Conservation (phyloP, 2,113 vertebrate species). For the Pelobates fuscus region DNA sequence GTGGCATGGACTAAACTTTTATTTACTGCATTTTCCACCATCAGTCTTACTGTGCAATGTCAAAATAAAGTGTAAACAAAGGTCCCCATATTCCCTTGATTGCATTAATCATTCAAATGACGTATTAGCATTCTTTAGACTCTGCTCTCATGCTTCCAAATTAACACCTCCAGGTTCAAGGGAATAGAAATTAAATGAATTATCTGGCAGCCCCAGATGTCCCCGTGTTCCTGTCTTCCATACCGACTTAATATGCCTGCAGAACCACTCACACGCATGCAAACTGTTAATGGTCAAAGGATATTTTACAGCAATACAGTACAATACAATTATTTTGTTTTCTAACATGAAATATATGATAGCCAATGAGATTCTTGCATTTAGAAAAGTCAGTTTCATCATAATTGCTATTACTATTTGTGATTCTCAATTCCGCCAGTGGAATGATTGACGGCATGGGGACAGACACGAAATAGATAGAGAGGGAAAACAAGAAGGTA, state of each 20-base stretch:
- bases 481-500: too few relatives aligned
- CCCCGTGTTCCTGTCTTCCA: slow-evolving; percentile 78
- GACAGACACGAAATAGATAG: too few relatives aligned
- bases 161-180: slow-evolving; percentile 95
- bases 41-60: slow-evolving; percentile 78
- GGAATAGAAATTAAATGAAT: slow-evolving; percentile 95
- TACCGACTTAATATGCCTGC: slow-evolving; percentile 84
- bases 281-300: slow-evolving; percentile 89
- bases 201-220: slow-evolving; percentile 95
- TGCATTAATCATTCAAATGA: slow-evolving; percentile 95
- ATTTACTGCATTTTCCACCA: slow-evolving; percentile 62
- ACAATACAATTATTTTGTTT: too few relatives aligned
- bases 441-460: too few relatives aligned
- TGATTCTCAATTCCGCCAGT: too few relatives aligned
- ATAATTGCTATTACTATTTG: too few relatives aligned
- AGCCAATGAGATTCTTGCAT: too few relatives aligned
- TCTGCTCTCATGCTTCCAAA: slow-evolving; percentile 90
- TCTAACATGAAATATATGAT: too few relatives aligned
- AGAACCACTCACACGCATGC: slow-evolving; percentile 82
- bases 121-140: slow-evolving; percentile 92
- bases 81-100: slow-evolving; percentile 83
- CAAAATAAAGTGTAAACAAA: slow-evolving; percentile 92
- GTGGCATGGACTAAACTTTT: slow-evolving; percentile 76
- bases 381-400: too few relatives aligned
- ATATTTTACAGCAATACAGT: slow-evolving; percentile 72